phyloP scores from a whole-genome alignment of 2,113 vertebrate species.

The Azemiops feae region DNA sequence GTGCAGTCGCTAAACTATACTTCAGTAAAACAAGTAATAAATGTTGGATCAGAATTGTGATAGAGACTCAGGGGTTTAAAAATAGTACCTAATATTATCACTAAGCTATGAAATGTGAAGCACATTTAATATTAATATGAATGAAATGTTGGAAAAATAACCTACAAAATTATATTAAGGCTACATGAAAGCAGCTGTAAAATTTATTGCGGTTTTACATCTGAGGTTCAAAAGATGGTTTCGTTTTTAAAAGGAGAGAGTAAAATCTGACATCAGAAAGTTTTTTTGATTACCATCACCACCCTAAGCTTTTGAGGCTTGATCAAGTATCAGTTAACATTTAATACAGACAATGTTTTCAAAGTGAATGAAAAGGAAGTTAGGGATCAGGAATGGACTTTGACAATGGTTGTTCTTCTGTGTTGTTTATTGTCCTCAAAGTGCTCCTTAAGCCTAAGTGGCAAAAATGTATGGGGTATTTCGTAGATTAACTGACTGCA shows the following conservation, averaged over 20 bases:
- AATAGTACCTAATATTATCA: neutral
- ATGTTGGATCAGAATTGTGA: neutral
- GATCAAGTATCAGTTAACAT: neutral
- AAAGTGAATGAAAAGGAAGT: neutral
- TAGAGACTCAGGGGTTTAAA: neutral
- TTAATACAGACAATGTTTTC: neutral
- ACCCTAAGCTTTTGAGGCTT: neutral
- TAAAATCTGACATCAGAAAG: neutral
- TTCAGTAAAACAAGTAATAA: neutral
- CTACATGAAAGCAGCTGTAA: neutral
- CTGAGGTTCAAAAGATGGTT: neutral
- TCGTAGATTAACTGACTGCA: neutral
- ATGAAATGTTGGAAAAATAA: neutral
- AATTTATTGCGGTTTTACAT: neutral
- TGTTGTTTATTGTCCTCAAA: neutral
- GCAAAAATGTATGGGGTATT: neutral
- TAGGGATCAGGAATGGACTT: neutral
- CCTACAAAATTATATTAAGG: neutral
- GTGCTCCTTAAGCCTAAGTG: neutral
- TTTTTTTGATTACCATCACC: neutral
- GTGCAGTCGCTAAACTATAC: neutral
- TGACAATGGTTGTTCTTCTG: neutral
- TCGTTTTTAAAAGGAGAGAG: neutral
- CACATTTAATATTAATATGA: neutral
- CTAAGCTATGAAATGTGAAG: neutral